Conservation (phyloP, 2,113 vertebrate genomes). For the Nyctereutes procyonoides region DNA sequence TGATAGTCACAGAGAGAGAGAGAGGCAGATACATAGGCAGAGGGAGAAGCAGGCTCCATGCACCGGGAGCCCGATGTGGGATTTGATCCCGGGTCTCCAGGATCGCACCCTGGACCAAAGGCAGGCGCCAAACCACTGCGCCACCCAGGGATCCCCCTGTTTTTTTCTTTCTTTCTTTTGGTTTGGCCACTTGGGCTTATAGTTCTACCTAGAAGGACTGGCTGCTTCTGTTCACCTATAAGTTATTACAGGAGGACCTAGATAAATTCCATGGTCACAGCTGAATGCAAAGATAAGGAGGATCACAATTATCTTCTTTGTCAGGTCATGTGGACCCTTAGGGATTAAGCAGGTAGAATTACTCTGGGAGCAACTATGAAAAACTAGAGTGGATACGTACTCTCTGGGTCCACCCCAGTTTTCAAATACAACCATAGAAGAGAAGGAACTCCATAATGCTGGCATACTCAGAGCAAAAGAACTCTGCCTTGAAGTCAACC, state of each 20-base stretch:
- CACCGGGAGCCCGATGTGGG: no score
- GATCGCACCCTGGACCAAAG: no score
- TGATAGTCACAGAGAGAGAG: no score
- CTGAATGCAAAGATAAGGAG: not conserved
- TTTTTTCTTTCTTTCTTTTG: not conserved
- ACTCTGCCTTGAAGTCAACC: not conserved
- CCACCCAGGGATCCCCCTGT: no score
- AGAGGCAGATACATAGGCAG: no score
- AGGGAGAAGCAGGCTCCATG: no score
- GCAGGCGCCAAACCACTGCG: no score
- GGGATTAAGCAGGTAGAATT: not conserved
- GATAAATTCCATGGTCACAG: not conserved
- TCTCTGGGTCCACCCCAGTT: not conserved
- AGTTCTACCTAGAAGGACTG: not conserved
- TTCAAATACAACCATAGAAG: not conserved
- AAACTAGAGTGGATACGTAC: not conserved
- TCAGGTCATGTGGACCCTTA: not conserved
- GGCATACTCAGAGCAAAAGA: not conserved
- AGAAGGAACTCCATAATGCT: not conserved
- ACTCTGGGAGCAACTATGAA: not conserved
- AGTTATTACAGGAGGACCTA: not conserved
- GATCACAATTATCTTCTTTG: not conserved
- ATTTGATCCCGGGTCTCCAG: no score
- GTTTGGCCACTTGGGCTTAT: not conserved
- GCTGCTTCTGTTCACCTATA: not conserved